A percentile compares a stretch with the other conserved stretches of the same genome.
These are phyloP conservation scores for Sebastes schlegelii DNA, from an alignment of 2,113 vertebrate genomes.

Conservation along the genomic window DNA sequence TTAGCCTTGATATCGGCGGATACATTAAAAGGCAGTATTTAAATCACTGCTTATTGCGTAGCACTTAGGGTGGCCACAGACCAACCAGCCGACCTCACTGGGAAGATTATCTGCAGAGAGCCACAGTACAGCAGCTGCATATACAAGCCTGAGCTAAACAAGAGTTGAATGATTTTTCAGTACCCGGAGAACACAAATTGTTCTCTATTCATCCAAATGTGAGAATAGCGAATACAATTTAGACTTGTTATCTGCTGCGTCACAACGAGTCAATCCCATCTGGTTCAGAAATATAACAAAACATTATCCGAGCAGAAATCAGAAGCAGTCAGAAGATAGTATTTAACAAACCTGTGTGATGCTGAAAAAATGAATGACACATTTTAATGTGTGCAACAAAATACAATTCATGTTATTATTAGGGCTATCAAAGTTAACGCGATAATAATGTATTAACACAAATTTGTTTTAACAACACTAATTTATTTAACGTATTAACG, in stretches of 20 bases:
- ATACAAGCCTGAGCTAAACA: slow-evolving; percentile 34
- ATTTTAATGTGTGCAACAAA: neutral
- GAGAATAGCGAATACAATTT: neutral
- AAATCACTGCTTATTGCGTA: slow-evolving; percentile 45
- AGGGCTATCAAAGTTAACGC: no score
- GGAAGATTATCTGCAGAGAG: slow-evolving; percentile 52
- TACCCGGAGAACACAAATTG: slow-evolving; percentile 26
- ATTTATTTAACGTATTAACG: no score
- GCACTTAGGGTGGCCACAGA: slow-evolving; percentile 44
- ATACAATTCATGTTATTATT: neutral
- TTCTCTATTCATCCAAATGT: slow-evolving; percentile 30
- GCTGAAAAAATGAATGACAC: slow-evolving; percentile 4
- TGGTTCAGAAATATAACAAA: slow-evolving; percentile 1
- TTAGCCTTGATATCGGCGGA: slow-evolving; percentile 65
- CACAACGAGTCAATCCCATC: neutral
- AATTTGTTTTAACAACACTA: no score
- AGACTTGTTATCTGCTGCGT: neutral
- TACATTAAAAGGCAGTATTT: slow-evolving; percentile 59
- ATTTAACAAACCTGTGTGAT: neutral
- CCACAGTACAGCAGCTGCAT: slow-evolving; percentile 31
- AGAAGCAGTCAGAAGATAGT: neutral
- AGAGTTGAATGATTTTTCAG: slow-evolving; percentile 19
- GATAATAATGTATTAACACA: no score
- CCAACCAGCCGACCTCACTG: slow-evolving; percentile 33
- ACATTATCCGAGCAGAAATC: neutral